Evolutionary conservation across 2,113 vertebrate genomes (phyloP).

Genomic region (Telmatochromis brachygnathus): DNA sequence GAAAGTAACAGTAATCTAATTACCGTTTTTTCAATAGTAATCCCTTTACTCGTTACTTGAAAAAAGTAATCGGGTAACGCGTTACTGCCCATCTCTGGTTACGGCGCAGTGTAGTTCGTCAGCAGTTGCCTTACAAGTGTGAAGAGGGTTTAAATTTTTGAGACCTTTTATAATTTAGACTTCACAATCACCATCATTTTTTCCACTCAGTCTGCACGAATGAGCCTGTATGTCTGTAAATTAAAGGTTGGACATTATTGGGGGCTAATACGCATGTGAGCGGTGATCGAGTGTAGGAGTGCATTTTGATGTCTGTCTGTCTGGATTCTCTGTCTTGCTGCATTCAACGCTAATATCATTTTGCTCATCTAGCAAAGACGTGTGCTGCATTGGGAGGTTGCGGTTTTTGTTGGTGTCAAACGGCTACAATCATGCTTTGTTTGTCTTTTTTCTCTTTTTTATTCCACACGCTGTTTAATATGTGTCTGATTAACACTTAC

Average conservation of each 20-base stretch:
- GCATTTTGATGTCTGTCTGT: not conserved
- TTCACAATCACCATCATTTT: not conserved
- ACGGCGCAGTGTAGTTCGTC: accelerated
- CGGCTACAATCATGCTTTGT: not conserved
- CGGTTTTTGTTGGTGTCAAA: not conserved
- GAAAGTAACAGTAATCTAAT: accelerated
- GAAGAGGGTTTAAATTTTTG: not conserved
- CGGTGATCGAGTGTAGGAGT: not conserved
- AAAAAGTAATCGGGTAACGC: no score
- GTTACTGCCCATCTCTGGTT: not conserved
- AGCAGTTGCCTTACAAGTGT: not conserved
- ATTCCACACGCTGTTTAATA: not conserved
- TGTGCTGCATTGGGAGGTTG: not conserved
- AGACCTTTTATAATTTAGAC: not conserved
- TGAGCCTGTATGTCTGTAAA: not conserved
- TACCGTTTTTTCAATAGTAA: accelerated
- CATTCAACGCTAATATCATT: not conserved
- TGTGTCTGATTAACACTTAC: not conserved
- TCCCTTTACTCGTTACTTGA: no score
- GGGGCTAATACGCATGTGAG: not conserved
- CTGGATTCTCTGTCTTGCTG: not conserved
- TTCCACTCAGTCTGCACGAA: not conserved
- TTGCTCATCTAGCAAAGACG: not conserved
- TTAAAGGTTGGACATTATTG: not conserved
- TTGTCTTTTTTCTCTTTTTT: not conserved